These are phyloP conservation scores for Drosophila tropicalis DNA, from an alignment of 1,140 invertebrate genomes.

Conservation along the genomic window DNA sequence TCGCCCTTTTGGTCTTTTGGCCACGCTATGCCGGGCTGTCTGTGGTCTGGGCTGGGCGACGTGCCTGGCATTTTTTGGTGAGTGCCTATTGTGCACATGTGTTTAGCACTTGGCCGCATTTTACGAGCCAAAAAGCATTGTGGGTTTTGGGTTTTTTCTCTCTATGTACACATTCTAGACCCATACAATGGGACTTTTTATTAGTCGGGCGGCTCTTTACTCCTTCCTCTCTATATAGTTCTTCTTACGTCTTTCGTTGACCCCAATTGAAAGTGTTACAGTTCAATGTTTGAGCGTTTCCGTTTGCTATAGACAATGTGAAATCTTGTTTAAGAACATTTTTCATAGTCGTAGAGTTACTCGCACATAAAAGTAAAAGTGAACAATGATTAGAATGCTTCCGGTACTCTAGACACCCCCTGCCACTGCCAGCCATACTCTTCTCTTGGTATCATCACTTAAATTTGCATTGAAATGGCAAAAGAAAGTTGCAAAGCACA, in stretches of 20 bases:
- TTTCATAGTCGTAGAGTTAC: constrained; percentile 1
- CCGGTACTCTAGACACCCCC: constrained; percentile 35
- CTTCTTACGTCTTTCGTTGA: constrained; percentile 45
- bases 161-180: constrained; percentile 47
- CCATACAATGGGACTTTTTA: constrained; percentile 77
- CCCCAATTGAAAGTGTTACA: constrained; percentile 79
- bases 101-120: constrained; percentile 68
- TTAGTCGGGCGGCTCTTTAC: constrained; percentile 33
- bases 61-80: constrained; percentile 62
- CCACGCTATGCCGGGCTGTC: too few species aligned
- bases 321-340: constrained; percentile 11
- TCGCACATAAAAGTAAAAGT: constrained; percentile 65
- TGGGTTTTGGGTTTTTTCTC: constrained; percentile 22
- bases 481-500: constrained; percentile 65
- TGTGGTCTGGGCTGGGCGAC: constrained; percentile 42
- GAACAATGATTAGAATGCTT: constrained; percentile 64
- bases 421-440: not conserved
- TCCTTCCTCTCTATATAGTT: not conserved
- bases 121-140: constrained; percentile 49
- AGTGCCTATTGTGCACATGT: constrained; percentile 64
- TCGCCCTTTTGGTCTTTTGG: not conserved
- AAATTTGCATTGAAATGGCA: constrained; percentile 73
- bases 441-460: constrained; percentile 42
- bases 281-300: constrained; percentile 75
- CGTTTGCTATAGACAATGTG: constrained; percentile 32